These are phyloP conservation scores for Mesoligia furuncula DNA, from an alignment of 2,888 invertebrate species.

Conservation along the genomic window DNA sequence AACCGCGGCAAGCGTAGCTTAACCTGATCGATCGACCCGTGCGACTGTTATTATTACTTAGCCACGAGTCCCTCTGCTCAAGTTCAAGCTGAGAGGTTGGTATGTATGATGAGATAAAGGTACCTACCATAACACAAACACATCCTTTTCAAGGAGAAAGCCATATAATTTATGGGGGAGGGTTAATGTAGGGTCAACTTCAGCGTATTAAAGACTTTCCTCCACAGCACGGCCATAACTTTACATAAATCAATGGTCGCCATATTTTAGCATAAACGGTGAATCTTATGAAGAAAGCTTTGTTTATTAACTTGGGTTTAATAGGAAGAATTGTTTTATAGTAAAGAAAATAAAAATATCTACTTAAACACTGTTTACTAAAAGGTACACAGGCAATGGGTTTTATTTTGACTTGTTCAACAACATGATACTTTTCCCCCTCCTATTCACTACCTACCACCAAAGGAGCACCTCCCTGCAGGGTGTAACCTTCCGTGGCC, in stretches of 20 bases:
- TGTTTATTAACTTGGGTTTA: slow-evolving; percentile 4
- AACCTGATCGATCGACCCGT: too few species aligned
- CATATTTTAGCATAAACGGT: slow-evolving; percentile 26
- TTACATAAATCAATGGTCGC: slow-evolving; percentile 31
- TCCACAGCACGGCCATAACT: slow-evolving; percentile 10
- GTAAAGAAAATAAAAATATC: not conserved
- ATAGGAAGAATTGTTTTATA: not conserved
- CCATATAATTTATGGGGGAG: slow-evolving; percentile 13
- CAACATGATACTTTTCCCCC: too few species aligned
- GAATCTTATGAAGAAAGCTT: slow-evolving; percentile 15
- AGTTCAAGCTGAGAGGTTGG: too few species aligned
- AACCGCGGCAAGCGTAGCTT: too few species aligned
- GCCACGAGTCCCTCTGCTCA: too few species aligned
- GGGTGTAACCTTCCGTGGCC: too few species aligned
- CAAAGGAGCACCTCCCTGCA: too few species aligned
- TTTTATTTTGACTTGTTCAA: too few species aligned
- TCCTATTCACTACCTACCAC: too few species aligned
- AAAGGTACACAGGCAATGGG: too few species aligned
- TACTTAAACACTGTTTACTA: not conserved
- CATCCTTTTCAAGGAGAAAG: slow-evolving; percentile 43
- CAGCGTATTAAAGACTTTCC: slow-evolving; percentile 29
- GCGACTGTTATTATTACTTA: too few species aligned
- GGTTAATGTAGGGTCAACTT: slow-evolving; percentile 38
- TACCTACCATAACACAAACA: not conserved
- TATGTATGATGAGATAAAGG: too few species aligned